These are phyloP conservation scores for Heteromyza rotundicornis DNA, from an alignment of 2,888 invertebrate species.

Conservation along the genomic window DNA sequence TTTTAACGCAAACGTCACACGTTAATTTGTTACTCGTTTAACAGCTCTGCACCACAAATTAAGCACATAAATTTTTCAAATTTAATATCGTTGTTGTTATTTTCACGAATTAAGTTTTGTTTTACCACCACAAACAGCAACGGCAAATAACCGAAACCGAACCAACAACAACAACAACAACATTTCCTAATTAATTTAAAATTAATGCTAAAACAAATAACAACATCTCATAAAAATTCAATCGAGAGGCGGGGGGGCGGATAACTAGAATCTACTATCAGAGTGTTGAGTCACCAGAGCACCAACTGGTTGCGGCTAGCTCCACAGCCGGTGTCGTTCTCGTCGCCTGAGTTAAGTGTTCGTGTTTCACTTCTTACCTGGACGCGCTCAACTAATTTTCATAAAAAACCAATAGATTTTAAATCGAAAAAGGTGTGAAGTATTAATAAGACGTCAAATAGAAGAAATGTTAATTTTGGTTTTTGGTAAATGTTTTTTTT, in stretches of 20 bases:
- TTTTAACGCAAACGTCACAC: neutral
- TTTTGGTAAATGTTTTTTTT: too few species aligned
- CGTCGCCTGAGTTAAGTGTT: too few species aligned
- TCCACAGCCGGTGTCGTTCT: neutral
- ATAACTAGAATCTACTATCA: too few species aligned
- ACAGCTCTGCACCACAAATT: slow-evolving; percentile 9
- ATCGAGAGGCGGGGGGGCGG: neutral
- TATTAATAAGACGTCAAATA: slow-evolving; percentile 1
- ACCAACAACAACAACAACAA: too few species aligned
- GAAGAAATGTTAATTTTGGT: slow-evolving; percentile 6
- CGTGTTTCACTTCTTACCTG: neutral
- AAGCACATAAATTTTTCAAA: neutral
- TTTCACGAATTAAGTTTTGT: neutral
- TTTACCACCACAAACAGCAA: too few species aligned
- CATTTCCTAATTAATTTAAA: slow-evolving; percentile 19
- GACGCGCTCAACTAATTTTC: slow-evolving; percentile 2
- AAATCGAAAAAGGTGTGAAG: slow-evolving; percentile 4
- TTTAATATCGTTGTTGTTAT: slow-evolving; percentile 1
- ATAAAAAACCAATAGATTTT: neutral
- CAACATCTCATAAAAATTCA: slow-evolving; percentile 20
- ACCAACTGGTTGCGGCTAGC: too few species aligned
- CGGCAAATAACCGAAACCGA: too few species aligned
- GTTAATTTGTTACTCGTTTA: slow-evolving; percentile 16
- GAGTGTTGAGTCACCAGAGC: too few species aligned
- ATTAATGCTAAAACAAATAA: slow-evolving; percentile 26